phyloP scores from a whole-genome alignment of 2,797 vertebrate species.

The Mastacembelus armatus region DNA sequence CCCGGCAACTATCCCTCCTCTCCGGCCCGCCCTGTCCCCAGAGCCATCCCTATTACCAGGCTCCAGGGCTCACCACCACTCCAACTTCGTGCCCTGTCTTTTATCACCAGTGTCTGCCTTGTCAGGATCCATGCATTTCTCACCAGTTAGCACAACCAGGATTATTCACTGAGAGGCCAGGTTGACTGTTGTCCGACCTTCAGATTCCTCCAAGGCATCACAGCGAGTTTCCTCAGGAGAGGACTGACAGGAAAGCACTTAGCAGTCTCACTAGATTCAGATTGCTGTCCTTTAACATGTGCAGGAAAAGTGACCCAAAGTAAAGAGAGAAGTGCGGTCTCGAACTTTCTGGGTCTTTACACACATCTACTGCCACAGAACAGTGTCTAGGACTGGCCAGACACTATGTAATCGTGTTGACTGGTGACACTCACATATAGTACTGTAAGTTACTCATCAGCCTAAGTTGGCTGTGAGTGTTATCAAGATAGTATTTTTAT shows the following conservation, averaged over 20 bases:
- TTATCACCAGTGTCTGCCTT: conserved; percentile 79
- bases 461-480: conserved; percentile 52
- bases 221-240: conserved; percentile 39
- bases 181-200: conserved; percentile 48
- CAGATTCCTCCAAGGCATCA: conserved; percentile 44
- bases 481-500: conserved; percentile 75
- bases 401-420: conserved; percentile 22
- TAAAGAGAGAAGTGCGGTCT: conserved; percentile 45
- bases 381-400: conserved; percentile 40
- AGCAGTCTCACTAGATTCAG: conserved; percentile 44
- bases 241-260: conserved; percentile 53
- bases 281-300: conserved; percentile 50
- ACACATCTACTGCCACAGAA: conserved; percentile 53
- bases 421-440: conserved; percentile 47
- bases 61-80: conserved; percentile 58
- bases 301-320: conserved; percentile 47
- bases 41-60: conserved; percentile 40
- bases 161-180: conserved; percentile 49
- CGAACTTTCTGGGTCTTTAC: conserved; percentile 38
- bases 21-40: conserved; percentile 60
- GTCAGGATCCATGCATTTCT: conserved; percentile 63
- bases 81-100: conserved; percentile 61
- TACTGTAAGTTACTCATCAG: conserved; percentile 72
- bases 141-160: conserved; percentile 58
- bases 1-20: conserved; percentile 52